A percentile compares a stretch with the other conserved stretches of the same genome.
Evolutionary conservation across 2,797 vertebrate genomes (phyloP).

Genomic region (Gymnothorax reevesii): DNA sequence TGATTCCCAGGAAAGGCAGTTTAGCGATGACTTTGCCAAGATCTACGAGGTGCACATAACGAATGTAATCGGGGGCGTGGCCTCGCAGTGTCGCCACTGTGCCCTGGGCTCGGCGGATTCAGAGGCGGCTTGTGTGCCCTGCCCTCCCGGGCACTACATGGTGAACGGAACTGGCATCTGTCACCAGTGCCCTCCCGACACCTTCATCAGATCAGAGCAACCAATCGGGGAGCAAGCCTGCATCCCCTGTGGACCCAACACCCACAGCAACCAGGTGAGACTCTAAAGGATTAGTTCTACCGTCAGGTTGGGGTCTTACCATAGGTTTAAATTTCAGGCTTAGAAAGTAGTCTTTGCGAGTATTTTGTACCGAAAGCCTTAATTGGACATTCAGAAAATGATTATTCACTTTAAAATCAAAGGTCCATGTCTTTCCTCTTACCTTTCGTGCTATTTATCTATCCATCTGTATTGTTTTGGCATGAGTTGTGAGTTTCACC

Average conservation of each 20-base stretch:
- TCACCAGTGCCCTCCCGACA: constrained; percentile 75
- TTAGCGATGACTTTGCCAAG: constrained; percentile 83
- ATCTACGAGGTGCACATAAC: constrained; percentile 88
- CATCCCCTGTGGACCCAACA: constrained; percentile 84
- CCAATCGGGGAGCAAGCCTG: constrained; percentile 76
- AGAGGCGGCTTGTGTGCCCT: constrained; percentile 81
- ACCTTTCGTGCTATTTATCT: too few relatives aligned
- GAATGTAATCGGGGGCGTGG: constrained; percentile 86
- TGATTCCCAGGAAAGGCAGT: constrained; percentile 75
- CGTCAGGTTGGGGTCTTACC: too few relatives aligned
- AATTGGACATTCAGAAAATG: too few relatives aligned
- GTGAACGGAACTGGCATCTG: constrained; percentile 74
- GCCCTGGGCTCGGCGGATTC: constrained; percentile 62
- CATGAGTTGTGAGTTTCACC: too few relatives aligned
- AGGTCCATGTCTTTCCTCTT: too few relatives aligned
- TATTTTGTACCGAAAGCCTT: too few relatives aligned
- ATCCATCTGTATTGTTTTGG: too few relatives aligned
- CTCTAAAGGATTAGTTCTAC: neutral
- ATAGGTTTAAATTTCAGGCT: too few relatives aligned
- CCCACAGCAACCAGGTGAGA: constrained; percentile 80
- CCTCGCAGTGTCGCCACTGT: constrained; percentile 86
- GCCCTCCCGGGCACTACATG: constrained; percentile 82
- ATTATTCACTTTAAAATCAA: too few relatives aligned
- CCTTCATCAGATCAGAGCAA: constrained; percentile 76
- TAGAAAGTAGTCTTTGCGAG: too few relatives aligned